Evolutionary conservation across 2,797 vertebrate species (phyloP).

Genomic region (Microhierax caerulescens): DNA sequence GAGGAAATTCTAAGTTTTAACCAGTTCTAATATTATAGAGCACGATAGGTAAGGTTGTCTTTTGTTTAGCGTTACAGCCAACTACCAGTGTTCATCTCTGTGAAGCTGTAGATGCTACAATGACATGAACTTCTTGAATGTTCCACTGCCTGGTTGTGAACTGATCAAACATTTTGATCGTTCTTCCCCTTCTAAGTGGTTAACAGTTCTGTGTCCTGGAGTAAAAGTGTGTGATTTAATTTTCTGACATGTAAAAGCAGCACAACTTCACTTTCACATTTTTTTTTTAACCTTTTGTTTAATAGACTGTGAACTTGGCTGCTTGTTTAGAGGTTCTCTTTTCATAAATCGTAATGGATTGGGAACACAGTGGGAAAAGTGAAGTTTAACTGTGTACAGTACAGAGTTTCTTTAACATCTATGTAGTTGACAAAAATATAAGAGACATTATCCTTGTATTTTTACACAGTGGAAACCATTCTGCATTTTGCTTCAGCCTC

Average conservation of each 20-base stretch:
- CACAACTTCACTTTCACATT: background rate
- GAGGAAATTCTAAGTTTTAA: background rate
- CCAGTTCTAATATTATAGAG: background rate
- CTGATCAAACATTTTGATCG: background rate
- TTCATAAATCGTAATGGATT: background rate
- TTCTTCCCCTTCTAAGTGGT: background rate
- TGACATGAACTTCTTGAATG: background rate
- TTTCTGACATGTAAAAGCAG: background rate
- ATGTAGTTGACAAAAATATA: background rate
- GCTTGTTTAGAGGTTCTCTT: background rate
- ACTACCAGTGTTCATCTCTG: background rate
- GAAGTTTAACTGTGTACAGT: background rate
- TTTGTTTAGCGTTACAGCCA: background rate
- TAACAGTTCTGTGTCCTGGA: background rate
- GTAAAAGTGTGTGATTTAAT: background rate
- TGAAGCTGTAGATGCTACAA: background rate
- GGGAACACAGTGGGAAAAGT: background rate
- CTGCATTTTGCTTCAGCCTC: background rate
- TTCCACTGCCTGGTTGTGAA: background rate
- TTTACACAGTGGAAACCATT: background rate
- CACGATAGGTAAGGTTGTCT: background rate
- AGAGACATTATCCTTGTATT: background rate
- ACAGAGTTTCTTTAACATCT: background rate
- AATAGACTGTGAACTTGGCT: background rate
- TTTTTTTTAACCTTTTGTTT: background rate